Conservation (phyloP, 2,797 vertebrate genomes). For the Coregonus suidteri region DNA sequence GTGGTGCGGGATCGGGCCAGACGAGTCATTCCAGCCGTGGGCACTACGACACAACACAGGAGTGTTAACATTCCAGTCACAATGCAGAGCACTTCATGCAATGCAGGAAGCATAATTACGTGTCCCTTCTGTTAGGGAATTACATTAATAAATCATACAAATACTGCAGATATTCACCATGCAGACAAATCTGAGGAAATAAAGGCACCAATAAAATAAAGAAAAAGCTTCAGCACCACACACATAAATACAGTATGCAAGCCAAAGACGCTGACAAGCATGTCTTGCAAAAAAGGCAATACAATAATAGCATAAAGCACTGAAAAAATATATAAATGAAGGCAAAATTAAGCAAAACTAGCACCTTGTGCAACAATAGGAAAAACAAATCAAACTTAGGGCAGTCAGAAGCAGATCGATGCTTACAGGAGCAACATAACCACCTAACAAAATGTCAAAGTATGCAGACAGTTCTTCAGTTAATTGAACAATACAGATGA, state of each 20-base stretch:
- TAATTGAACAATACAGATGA: neutral
- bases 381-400: neutral
- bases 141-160: constrained; percentile 21
- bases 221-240: constrained; percentile 7
- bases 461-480: constrained; percentile 51
- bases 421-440: constrained; percentile 15
- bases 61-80: constrained; percentile 49
- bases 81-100: constrained; percentile 4
- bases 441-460: constrained; percentile 41
- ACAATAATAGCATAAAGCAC: constrained; percentile 28
- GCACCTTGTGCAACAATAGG: constrained; percentile 66
- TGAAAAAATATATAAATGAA: constrained; percentile 34
- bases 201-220: constrained; percentile 28
- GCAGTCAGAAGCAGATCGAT: constrained; percentile 29
- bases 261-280: neutral
- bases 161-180: constrained; percentile 46
- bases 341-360: constrained; percentile 45
- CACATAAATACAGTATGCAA: constrained; percentile 18
- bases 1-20: constrained; percentile 90
- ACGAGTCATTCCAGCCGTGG: constrained; percentile 90
- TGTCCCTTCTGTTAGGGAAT: neutral
- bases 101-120: constrained; percentile 18
- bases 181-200: constrained; percentile 52
- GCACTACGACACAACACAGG: constrained; percentile 75
- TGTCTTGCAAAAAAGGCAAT: neutral